phyloP scores from a whole-genome alignment of 2,113 vertebrate genomes.

The Silurus glanis region DNA sequence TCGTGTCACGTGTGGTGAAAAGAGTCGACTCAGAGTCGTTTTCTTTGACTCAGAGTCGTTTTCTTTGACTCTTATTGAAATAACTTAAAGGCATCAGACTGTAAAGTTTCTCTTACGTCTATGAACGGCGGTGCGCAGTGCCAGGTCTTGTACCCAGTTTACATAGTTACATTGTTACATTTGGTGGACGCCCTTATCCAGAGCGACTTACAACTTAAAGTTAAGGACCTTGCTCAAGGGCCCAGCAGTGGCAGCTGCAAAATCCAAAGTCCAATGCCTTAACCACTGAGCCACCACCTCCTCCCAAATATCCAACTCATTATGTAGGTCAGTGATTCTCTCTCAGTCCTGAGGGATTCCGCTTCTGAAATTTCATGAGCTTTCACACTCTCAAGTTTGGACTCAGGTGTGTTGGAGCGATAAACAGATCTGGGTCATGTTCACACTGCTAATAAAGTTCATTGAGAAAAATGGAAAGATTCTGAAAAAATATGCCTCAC shows the following conservation, averaged over 20 bases:
- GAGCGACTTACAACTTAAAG: too few relatives aligned
- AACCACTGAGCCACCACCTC: too few relatives aligned
- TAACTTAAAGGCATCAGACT: neutral
- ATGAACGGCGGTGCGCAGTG: constrained; percentile 76
- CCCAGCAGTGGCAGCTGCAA: too few relatives aligned
- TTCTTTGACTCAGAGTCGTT: neutral
- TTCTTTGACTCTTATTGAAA: neutral
- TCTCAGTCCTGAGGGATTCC: neutral
- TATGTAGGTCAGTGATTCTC: constrained; percentile 11
- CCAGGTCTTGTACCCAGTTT: constrained; percentile 75
- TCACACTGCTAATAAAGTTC: too few relatives aligned
- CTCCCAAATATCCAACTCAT: neutral
- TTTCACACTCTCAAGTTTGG: neutral
- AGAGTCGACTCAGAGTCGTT: neutral
- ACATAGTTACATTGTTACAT: neutral
- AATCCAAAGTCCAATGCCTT: too few relatives aligned
- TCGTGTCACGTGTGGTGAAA: neutral
- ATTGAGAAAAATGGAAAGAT: too few relatives aligned
- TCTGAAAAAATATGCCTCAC: too few relatives aligned
- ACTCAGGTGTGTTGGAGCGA: too few relatives aligned
- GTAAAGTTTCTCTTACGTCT: constrained; percentile 63
- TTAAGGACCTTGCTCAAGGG: too few relatives aligned
- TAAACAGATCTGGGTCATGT: too few relatives aligned
- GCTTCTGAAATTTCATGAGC: neutral
- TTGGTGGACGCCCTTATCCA: too few relatives aligned